Evolutionary conservation across 2,888 invertebrate genomes (phyloP), one percentile per base, ranked within the genome.

Genomic region (Eilema sororculum): DNA sequence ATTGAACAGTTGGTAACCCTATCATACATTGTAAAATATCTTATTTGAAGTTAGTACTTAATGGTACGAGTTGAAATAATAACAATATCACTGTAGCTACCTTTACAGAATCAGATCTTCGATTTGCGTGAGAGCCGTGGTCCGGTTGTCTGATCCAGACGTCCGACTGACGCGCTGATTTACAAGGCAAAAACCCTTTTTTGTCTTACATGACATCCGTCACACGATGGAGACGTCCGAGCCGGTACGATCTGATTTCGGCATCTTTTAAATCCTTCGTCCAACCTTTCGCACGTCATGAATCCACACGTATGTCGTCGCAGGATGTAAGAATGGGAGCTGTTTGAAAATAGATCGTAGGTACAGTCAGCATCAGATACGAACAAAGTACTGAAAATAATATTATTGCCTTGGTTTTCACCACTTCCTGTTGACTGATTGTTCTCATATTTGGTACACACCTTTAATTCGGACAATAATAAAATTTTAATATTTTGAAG

Each of bases 101-200:
- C 86, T 84, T 80, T 77, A 30, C 61, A 78, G 65, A 75, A 73
- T 81, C 80, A 80, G 81, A 84, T 87, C 85, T 87, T 86, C 84
- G 89, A 91, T 91, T 89, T 88, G 89, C 88, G 86, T 88, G 87
- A 82, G 78, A 78, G 80, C 76, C 73, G 68, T 74, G 69, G 75
- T 75, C 80, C 77, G 70, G 70, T 69, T 75, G 65, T 73, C 74
- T 67, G 77, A 70, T 69, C 72, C 77, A 81, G 80, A 83, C 83
- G 79, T 78, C 76, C 74, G 79, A 78, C 78, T 87, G 90, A 91
- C 88, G 90, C 87, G 91, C 90, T 89, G 91, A 93, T 93, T 93
- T 93, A 91, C 90, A 92, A 93, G 89, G 90, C 90, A 87, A 88
- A 86, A 85, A 90, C 85, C 86, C 89, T 89, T 90, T 90, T 91